Conservation (phyloP, 2,113 vertebrate species). For the Rhinogobius similis region DNA sequence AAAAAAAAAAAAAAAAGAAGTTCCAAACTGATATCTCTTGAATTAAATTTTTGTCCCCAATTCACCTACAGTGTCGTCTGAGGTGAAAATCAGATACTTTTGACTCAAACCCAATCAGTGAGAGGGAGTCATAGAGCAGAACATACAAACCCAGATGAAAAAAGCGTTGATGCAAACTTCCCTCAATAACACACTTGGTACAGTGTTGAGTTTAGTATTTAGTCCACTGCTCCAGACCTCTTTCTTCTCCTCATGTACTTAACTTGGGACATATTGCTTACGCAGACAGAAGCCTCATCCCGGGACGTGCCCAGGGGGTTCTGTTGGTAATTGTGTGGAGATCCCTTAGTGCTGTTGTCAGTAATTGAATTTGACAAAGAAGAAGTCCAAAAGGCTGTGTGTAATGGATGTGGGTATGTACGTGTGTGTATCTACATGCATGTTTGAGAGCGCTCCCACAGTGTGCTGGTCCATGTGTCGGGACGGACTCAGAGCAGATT, state of each 20-base stretch:
- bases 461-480: constrained; percentile 27
- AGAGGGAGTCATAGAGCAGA: no score
- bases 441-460: constrained; percentile 10
- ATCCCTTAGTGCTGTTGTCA: constrained; percentile 54
- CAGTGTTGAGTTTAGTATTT: not conserved
- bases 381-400: constrained; percentile 40
- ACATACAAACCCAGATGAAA: no score
- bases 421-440: not conserved
- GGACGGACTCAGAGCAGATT: constrained; percentile 52
- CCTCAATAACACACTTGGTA: not conserved
- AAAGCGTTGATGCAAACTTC: not conserved
- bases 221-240: not conserved
- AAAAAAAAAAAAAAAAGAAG: no score
- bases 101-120: no score
- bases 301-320: constrained; percentile 26
- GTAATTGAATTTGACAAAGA: constrained; percentile 65
- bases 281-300: constrained; percentile 23
- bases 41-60: no score
- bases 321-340: constrained; percentile 38
- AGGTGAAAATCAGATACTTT: no score
- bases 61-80: no score
- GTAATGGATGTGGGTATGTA: constrained; percentile 13
- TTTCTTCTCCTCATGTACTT: not conserved
- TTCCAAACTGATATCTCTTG: no score
- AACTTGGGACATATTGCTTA: not conserved